Evolutionary conservation across 2,888 invertebrate genomes (phyloP), one percentile per base, ranked within the genome.

Genomic region (Encarsia formosa): DNA sequence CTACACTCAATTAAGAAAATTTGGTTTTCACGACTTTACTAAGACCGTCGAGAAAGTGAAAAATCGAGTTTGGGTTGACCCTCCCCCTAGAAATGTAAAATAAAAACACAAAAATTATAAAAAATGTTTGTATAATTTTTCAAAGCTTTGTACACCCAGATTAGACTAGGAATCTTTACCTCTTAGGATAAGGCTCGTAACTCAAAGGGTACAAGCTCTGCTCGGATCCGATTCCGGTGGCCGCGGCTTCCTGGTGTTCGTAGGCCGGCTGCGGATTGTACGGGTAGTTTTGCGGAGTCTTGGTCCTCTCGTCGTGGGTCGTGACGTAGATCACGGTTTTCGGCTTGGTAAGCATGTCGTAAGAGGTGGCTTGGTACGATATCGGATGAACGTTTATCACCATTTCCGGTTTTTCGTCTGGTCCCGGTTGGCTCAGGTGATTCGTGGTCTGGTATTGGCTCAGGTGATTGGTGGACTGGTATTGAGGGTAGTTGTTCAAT

Each of bases 201-300:
- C 9, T 11, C 16, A 34, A 15, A 34, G 34, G 34, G 34, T 34
- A 34, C 29, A 9, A 13, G 8, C 13, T 8, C 13, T n/a, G n/a
- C n/a, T n/a, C n/a, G n/a, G n/a, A n/a, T n/a, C n/a, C n/a, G n/a
- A n/a, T n/a, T n/a, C n/a, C n/a, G n/a, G n/a, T n/a, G n/a, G n/a
- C n/a, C n/a, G 23, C 2, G 11, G 34, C n/a, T n/a, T 39, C 39
- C 23, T 19, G 20, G 15, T 49, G 49, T 4, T 52, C 47, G 15
- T 26, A 41, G 4, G 37, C 16, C 34, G 20, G 41, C 11, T 15
- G 52, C 23, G 41, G 45, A 15, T 45, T 49, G 15, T 48, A 44
- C 4, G 6, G 15, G 37, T 22, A 62, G 56, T 68, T 67, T 4
- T 9, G 23, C 23, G 69, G 70, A 23, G 63, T 64, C 29, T 67